Evolutionary conservation across 2,797 vertebrate species (phyloP).

Genomic region (Hydrolagus colliei): DNA sequence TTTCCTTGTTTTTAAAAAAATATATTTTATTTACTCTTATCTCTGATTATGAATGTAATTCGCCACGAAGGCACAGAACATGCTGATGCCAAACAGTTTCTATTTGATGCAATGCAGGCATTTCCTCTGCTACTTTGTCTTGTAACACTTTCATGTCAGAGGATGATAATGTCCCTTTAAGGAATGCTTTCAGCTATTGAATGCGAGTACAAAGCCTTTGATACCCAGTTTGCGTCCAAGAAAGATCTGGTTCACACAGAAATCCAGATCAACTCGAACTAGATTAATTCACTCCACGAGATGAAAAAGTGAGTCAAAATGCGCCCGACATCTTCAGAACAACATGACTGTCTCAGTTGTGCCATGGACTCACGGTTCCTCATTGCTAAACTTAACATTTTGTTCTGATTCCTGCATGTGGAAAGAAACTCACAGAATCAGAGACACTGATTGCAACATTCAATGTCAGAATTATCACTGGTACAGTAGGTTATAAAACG

Average conservation of each 20-base stretch:
- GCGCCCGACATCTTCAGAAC: not conserved
- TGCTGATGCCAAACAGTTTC: not conserved
- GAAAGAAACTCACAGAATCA: not conserved
- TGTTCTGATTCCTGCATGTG: not conserved
- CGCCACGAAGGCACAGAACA: not conserved
- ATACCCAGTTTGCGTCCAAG: constrained; percentile 8
- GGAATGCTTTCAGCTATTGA: constrained; percentile 15
- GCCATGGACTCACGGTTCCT: not conserved
- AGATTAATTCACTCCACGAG: constrained; percentile 22
- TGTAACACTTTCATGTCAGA: constrained; percentile 16
- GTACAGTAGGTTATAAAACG: too few relatives aligned
- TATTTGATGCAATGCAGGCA: not conserved
- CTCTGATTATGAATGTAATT: not conserved
- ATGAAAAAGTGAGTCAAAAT: not conserved
- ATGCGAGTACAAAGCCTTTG: constrained; percentile 18
- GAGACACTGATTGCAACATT: too few relatives aligned
- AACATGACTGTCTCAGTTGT: not conserved
- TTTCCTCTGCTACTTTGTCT: constrained; percentile 7
- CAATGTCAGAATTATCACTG: too few relatives aligned
- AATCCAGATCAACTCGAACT: constrained; percentile 29
- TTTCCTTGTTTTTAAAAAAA: not conserved
- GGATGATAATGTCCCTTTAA: constrained; percentile 23
- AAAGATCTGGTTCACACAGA: constrained; percentile 23
- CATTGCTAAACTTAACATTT: not conserved
- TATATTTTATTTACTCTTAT: not conserved